Conservation (phyloP, 2,888 invertebrate genomes). For the Chloromyia formosa region DNA sequence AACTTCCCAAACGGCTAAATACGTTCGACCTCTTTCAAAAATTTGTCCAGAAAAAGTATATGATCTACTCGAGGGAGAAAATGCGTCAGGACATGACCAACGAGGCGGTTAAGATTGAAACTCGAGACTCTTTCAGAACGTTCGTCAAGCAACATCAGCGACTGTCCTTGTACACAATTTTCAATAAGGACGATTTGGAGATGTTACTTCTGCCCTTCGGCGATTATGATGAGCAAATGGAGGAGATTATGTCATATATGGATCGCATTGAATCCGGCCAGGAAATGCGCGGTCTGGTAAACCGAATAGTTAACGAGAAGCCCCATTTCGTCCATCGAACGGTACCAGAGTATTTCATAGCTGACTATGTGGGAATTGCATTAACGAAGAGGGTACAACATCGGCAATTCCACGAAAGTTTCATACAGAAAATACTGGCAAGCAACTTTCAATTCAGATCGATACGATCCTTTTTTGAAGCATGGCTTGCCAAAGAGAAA, state of each 20-base stretch:
- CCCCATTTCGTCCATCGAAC: slow-evolving; percentile 36
- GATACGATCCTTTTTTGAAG: slow-evolving; percentile 12
- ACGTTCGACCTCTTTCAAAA: slow-evolving; percentile 1
- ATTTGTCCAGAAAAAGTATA: slow-evolving; percentile 30
- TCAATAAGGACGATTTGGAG: neutral
- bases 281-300: slow-evolving; percentile 25
- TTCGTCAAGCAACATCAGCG: slow-evolving; percentile 23
- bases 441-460: neutral
- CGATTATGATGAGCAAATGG: neutral
- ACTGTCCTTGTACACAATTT: slow-evolving; percentile 3
- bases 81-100: slow-evolving; percentile 29
- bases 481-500: neutral
- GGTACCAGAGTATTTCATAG: slow-evolving; percentile 34
- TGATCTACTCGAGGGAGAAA: slow-evolving; percentile 30
- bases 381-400: neutral
- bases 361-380: neutral
- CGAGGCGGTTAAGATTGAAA: slow-evolving; percentile 9
- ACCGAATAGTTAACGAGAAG: slow-evolving; percentile 17
- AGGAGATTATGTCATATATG: neutral
- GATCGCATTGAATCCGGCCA: neutral
- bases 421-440: neutral
- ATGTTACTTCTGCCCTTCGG: neutral
- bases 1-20: slow-evolving; percentile 19
- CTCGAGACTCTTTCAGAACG: slow-evolving; percentile 12
- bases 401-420: neutral